A percentile compares a stretch with the other conserved stretches of the same genome.
These are phyloP conservation scores for Aphelenchoides avenae DNA, from an alignment of 1,140 invertebrate species.

Conservation along the genomic window DNA sequence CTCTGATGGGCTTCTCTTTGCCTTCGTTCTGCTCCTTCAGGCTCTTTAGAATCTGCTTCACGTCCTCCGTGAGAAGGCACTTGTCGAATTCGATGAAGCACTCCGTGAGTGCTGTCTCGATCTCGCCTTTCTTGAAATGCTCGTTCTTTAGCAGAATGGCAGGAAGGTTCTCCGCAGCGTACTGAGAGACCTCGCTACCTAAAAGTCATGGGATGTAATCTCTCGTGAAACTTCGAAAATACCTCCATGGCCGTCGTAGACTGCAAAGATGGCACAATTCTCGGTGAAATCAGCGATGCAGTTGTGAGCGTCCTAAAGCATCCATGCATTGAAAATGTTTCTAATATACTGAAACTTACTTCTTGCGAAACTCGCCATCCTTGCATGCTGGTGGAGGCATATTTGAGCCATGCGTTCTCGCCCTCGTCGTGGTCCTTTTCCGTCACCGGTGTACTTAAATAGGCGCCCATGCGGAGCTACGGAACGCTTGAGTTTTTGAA, in stretches of 20 bases:
- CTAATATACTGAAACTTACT: background rate
- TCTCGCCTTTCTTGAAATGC: background rate
- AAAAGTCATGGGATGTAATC: background rate
- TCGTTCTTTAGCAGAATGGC: background rate
- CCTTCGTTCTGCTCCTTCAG: slow-evolving; percentile 5
- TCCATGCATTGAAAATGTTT: background rate
- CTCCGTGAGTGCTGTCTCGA: background rate
- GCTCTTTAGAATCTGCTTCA: background rate
- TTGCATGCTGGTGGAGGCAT: slow-evolving; percentile 13
- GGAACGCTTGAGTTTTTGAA: too few relatives aligned
- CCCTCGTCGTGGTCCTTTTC: slow-evolving; percentile 12
- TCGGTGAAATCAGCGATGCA: slow-evolving; percentile 7
- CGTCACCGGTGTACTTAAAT: slow-evolving; percentile 4
- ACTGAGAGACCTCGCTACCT: slow-evolving; percentile 7
- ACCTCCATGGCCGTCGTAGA: slow-evolving; percentile 22
- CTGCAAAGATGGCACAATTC: slow-evolving; percentile 11
- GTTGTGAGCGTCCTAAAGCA: slow-evolving; percentile 18
- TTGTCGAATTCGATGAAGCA: slow-evolving; percentile 11
- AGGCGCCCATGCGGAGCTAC: too few relatives aligned
- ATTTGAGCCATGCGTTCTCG: slow-evolving; percentile 6
- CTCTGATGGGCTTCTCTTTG: too few relatives aligned
- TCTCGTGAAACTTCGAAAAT: background rate
- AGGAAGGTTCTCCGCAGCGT: slow-evolving; percentile 7
- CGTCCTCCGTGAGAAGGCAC: background rate
- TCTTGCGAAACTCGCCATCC: slow-evolving; percentile 18